Conservation (phyloP, 2,888 invertebrate genomes). For the Xestia c-nigrum region DNA sequence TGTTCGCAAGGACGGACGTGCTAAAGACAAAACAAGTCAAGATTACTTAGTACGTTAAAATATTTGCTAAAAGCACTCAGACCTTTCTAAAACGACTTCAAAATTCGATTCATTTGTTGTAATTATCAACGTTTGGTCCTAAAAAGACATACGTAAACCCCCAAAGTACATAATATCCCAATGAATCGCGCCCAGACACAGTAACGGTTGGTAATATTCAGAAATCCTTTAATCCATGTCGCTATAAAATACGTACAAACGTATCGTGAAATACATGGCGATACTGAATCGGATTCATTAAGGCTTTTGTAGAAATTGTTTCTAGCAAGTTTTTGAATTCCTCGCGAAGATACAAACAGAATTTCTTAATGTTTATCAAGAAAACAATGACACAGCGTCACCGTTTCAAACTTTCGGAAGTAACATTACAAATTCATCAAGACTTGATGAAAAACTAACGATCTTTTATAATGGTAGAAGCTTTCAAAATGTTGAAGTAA, state of each 20-base stretch:
- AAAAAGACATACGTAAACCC: conserved; percentile 50
- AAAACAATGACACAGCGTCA: conserved; percentile 25
- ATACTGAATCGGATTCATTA: conserved; percentile 42
- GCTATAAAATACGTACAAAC: conserved; percentile 48
- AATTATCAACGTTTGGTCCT: conserved; percentile 44
- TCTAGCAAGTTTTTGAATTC: conserved; percentile 32
- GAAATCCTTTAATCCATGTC: conserved; percentile 58
- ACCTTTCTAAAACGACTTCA: conserved; percentile 22
- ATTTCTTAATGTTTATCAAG: conserved; percentile 32
- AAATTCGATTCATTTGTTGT: conserved; percentile 44
- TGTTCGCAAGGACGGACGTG: neutral
- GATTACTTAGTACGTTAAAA: neutral
- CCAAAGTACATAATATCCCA: conserved; percentile 53
- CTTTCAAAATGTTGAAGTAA: conserved; percentile 21
- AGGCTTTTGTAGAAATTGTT: conserved; percentile 30
- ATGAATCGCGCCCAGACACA: conserved; percentile 52
- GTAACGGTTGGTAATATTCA: conserved; percentile 53
- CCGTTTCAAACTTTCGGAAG: conserved; percentile 37
- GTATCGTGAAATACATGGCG: conserved; percentile 38
- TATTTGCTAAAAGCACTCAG: conserved; percentile 17
- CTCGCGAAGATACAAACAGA: conserved; percentile 20
- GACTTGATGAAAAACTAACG: conserved; percentile 49
- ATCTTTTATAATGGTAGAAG: conserved; percentile 33
- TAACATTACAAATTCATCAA: conserved; percentile 56
- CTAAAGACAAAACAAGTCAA: neutral